Base-by-base conservation (phyloP, 1,140 invertebrate genomes). In the Drosophila simulans region DNA sequence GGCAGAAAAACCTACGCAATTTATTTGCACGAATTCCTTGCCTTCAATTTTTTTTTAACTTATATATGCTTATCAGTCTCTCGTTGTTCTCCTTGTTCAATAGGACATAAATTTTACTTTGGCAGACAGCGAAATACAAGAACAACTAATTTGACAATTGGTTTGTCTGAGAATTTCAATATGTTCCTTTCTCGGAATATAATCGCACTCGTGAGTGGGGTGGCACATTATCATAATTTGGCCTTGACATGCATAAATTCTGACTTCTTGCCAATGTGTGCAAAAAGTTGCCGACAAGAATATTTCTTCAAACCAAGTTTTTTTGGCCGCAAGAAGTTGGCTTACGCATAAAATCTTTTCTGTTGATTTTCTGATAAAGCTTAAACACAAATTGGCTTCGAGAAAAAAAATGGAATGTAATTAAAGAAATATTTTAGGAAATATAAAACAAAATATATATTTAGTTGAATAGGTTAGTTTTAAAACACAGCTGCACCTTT, bases 121-220 rank as follows among this genome's bases (percentile, higher is more conserved):
- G 73, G 49, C 73, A 76, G 71, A 55, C 60, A 20, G 5, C 20
- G 42, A 35, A 57, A 49, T 31, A 56, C 34, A 53, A 57, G n/a
- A 48, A 68, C 22, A 57, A 57, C 68, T 57, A 70, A 77, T 77
- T 78, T 74, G 73, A 68, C 78, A 76, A 82, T 86, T 76, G 70
- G 83, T 88, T 78, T 79, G 79, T 83, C 83, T 88, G 75, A 70
- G 75, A 82, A 88, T 83, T 82, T 82, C 83, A 83, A 86, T 86
- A 86, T 82, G 83, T 60, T 78, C 35, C 48, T 46, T 63, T 52
- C n/a, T 68, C 5, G 22, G 4, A 27, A 48, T 48, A 27, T 48
- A 37, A 27, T 39, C 40, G 31, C 17, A 35, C 15, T 27, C 17
- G 13, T 25, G 2, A 11, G 0, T 1, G 37, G 22, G 40, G 39